Base-by-base conservation (phyloP, 2,888 invertebrate genomes). In the Brachycybe producta region DNA sequence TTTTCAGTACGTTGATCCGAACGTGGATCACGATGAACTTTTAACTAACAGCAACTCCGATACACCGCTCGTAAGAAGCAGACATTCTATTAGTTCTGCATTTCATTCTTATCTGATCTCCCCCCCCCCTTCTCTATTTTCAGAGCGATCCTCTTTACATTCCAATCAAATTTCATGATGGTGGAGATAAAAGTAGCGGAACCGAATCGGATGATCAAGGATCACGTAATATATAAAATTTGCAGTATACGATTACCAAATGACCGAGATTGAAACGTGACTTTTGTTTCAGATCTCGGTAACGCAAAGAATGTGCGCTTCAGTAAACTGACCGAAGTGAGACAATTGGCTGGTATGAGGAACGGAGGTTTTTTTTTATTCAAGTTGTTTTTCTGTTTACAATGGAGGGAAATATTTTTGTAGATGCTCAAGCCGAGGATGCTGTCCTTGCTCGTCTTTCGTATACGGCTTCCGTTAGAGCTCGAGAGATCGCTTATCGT, bases 71-170 rank as follows among this genome's bases (percentile, higher is more conserved):
- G n/a, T n/a, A n/a, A n/a, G n/a, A n/a, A n/a, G n/a, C n/a, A n/a
- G n/a, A n/a, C n/a, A n/a, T n/a, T n/a, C n/a, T n/a, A n/a, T n/a
- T n/a, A n/a, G n/a, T n/a, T n/a, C n/a, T n/a, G n/a, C n/a, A n/a
- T n/a, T n/a, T n/a, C n/a, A n/a, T n/a, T n/a, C n/a, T n/a, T n/a
- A n/a, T n/a, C n/a, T n/a, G n/a, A n/a, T n/a, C n/a, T n/a, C n/a
- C 8, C 32, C n/a, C 15, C 38, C 7, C 38, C 23, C 26, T 1
- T 21, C 7, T 24, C 15, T 38, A 19, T 5, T 47, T 47, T 23
- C 65, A 88, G 83, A 86, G 91, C 64, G 88, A 90, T 65, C 84
- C 92, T 17, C 83, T 84, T 42, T 94, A 84, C 74, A 82, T 92
- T 57, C 92, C 94, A 45, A 81, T 92, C 26, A 83, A 90, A 63